Conservation (phyloP, 1,140 invertebrate genomes). For the Rhagoletis pomonella region DNA sequence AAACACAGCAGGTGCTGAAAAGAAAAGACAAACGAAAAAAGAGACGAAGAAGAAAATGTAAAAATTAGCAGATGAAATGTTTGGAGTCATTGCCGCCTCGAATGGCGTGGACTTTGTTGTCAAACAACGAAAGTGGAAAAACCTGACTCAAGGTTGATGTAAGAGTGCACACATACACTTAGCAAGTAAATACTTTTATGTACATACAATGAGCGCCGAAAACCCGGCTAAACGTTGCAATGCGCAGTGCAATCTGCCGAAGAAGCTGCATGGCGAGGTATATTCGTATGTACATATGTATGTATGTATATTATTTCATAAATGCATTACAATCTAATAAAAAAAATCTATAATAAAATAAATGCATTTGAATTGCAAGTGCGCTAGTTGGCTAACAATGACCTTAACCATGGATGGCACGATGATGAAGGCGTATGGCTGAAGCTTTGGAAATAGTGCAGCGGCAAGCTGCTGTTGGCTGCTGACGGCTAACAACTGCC, state of each 20-base stretch:
- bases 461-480: too few relatives aligned
- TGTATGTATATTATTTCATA: not conserved
- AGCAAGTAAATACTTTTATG: not conserved
- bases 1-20: not conserved
- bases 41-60: not conserved
- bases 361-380: not conserved
- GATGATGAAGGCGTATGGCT: slow-evolving; percentile 1
- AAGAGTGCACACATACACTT: not conserved
- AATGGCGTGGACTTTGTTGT: not conserved
- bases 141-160: slow-evolving; percentile 74
- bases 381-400: slow-evolving; percentile 63
- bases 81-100: slow-evolving; percentile 17
- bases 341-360: not conserved
- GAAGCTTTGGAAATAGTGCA: slow-evolving; percentile 16
- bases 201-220: not conserved
- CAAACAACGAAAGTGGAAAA: slow-evolving; percentile 71
- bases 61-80: slow-evolving; percentile 46
- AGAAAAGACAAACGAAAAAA: slow-evolving; percentile 23
- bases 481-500: not conserved
- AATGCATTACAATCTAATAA: not conserved
- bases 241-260: not conserved
- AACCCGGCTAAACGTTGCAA: not conserved
- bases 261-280: not conserved
- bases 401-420: slow-evolving; percentile 64
- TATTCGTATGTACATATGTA: not conserved